Conservation (phyloP, 1,140 invertebrate genomes). For the Heterodera schachtii region DNA sequence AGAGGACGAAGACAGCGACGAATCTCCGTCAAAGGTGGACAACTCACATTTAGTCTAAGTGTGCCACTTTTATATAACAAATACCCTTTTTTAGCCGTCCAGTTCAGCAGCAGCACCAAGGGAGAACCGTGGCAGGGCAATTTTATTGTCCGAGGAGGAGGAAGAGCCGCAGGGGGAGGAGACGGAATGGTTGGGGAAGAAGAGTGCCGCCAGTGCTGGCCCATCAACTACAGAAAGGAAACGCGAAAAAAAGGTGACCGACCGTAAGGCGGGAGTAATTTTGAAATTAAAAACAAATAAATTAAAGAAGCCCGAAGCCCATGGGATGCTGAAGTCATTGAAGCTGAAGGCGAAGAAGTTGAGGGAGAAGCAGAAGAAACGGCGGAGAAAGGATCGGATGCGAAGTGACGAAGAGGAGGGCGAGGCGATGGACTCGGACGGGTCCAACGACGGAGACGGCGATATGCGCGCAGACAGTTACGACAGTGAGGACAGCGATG, state of each 20-base stretch:
- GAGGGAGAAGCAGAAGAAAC: not conserved
- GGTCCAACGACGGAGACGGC: not conserved
- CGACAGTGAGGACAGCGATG: slow-evolving; percentile 41
- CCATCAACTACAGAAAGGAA: not conserved
- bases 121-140: not conserved
- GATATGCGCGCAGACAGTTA: not conserved
- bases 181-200: not conserved
- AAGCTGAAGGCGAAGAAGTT: not conserved
- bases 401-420: not conserved
- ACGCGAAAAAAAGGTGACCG: not conserved
- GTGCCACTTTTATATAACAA: not conserved
- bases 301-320: slow-evolving; percentile 20
- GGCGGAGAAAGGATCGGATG: not conserved
- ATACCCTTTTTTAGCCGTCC: not conserved
- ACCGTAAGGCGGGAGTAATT: not conserved
- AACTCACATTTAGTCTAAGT: not conserved
- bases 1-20: not conserved
- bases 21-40: not conserved
- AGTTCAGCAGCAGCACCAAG: not conserved
- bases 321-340: slow-evolving; percentile 11
- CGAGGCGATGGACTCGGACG: not conserved
- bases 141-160: slow-evolving; percentile 3
- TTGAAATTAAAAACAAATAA: not conserved
- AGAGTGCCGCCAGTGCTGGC: not conserved
- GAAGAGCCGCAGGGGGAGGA: not conserved